Percentiles rank a stretch among this genome's conserved stretches.
These are phyloP conservation scores for Rotaria socialis DNA, from an alignment of 2,888 invertebrate genomes.

Conservation along the genomic window DNA sequence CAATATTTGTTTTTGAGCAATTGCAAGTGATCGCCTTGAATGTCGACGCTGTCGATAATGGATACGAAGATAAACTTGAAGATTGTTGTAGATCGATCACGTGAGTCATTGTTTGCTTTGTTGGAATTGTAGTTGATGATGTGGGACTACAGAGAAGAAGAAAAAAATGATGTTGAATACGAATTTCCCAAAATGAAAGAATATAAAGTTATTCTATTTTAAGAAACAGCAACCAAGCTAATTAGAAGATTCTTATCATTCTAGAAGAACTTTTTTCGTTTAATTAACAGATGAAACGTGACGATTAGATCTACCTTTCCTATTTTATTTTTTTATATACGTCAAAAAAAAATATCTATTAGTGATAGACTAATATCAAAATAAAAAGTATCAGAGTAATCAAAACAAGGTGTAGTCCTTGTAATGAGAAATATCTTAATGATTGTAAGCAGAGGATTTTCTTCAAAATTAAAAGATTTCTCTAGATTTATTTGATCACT, in stretches of 20 bases:
- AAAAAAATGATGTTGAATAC: background rate
- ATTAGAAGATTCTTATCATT: constrained; percentile 13
- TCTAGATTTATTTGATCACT: background rate
- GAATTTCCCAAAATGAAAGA: background rate
- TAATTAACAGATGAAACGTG: background rate
- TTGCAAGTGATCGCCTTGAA: background rate
- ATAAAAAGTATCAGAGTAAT: background rate
- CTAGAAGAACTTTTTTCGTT: background rate
- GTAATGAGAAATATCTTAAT: background rate
- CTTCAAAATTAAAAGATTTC: background rate
- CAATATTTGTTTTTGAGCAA: background rate
- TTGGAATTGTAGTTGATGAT: background rate
- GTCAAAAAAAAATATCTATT: background rate
- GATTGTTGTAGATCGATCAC: background rate
- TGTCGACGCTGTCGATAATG: background rate
- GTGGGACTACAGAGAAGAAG: background rate
- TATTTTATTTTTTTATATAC: background rate
- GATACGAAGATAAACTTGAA: background rate
- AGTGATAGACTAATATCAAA: background rate
- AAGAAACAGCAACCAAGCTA: background rate
- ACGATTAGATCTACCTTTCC: background rate
- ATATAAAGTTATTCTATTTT: background rate
- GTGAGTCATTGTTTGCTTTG: background rate
- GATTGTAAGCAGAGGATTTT: background rate
- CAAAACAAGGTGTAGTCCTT: background rate